These are phyloP conservation scores for Stegodyphus mimosarum DNA, from an alignment of 1,140 invertebrate species.

Conservation along the genomic window DNA sequence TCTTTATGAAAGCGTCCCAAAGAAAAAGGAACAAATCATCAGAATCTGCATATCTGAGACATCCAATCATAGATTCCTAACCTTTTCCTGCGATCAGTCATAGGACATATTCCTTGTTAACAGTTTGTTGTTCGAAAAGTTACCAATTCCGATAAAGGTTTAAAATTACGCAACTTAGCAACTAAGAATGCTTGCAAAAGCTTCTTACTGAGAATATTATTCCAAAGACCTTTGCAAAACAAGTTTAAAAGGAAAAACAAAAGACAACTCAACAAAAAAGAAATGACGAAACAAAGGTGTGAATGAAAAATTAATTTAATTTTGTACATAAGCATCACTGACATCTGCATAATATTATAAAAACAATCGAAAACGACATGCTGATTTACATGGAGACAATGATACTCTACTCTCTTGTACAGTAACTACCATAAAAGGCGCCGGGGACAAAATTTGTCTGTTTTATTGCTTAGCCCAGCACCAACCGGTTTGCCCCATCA, in stretches of 20 bases:
- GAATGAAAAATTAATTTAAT: slow-evolving; percentile 48
- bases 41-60: no score
- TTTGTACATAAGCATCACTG: slow-evolving; percentile 44
- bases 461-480: slow-evolving; percentile 18
- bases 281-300: not conserved
- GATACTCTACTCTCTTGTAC: not conserved
- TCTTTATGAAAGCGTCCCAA: no score
- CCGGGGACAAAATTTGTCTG: not conserved
- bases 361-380: slow-evolving; percentile 32
- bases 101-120: no score
- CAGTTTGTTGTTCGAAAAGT: no score
- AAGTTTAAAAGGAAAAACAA: not conserved
- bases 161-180: no score
- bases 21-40: no score
- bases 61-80: no score
- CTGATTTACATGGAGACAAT: slow-evolving; percentile 28
- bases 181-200: no score
- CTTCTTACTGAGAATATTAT: no score
- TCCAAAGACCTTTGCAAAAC: not conserved
- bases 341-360: slow-evolving; percentile 50
- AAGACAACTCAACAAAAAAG: not conserved
- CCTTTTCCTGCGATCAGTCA: no score
- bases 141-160: no score
- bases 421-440: not conserved
- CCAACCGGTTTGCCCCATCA: slow-evolving; percentile 30